Evolutionary conservation across 2,113 vertebrate genomes (phyloP), one percentile per base, ranked within the genome.

Genomic region (Neogobius melanostomus): DNA sequence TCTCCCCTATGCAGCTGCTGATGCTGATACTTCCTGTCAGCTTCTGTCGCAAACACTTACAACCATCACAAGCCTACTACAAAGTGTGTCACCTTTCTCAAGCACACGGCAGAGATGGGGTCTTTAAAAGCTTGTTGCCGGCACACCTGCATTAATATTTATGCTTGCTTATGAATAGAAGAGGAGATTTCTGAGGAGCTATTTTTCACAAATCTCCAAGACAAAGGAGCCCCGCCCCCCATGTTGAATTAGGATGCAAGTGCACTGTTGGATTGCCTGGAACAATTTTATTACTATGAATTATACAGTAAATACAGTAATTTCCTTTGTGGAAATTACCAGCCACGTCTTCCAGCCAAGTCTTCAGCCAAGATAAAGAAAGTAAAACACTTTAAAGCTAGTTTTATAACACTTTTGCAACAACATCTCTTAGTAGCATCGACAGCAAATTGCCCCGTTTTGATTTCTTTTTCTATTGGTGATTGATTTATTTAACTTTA

Each of bases 111-210:
- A 36, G 56, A 28, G 14, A 12, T 12, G 2, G 9, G 44, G 9
- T 69, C 56, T 79, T 77, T 59, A 73, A 64, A 75, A 80, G 74
- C 71, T 63, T 66, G 46, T 79, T 77, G 76, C 63, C 66, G 66
- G 72, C 73, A 79, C n/a, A 45, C 66, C 65, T 45, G 14, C 65
- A 71, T 83, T 79, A 77, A 83, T 83, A 85, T 81, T 85, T 54
- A 79, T 72, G 57, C 36, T 14, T 50, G 53, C 14, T 62, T 51
- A 50, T 51, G 47, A 77, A 73, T 11, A 64, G 16, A 47, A 72
- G 42, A 42, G 21, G 8, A 36, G 15, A 65, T 75, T 77, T 68
- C 11, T 56, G 8, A 51, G 64, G 21, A 36, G 7, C 14, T 12
- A 17, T 44, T 63, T 62, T 54, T 60, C 36, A 10, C 51, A 2